Percentiles rank a stretch among this genome's conserved stretches.
phyloP scores from a whole-genome alignment of 2,113 vertebrate genomes.

The Paradoxurus hermaphroditus region DNA sequence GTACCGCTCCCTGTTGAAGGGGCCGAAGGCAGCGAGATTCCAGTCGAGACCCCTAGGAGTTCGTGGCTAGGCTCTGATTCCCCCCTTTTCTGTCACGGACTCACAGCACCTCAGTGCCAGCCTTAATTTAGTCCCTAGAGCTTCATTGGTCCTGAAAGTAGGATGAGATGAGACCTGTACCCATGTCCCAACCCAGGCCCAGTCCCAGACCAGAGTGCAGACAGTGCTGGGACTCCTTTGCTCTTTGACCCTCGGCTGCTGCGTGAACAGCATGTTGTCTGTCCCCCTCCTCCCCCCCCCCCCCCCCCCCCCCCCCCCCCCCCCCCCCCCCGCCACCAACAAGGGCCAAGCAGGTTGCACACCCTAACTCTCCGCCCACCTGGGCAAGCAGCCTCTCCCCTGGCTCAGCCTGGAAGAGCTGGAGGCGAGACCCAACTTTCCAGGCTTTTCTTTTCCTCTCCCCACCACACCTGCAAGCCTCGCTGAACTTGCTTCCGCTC shows the following conservation, averaged over 20 bases:
- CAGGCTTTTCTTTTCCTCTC: background rate
- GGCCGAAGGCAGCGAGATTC: background rate
- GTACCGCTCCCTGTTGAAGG: background rate
- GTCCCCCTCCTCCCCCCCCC: no score
- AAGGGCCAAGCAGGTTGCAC: background rate
- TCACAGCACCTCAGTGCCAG: background rate
- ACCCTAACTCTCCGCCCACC: background rate
- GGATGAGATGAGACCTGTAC: background rate
- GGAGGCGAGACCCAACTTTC: background rate
- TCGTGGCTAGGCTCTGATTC: background rate
- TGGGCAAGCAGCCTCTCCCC: background rate
- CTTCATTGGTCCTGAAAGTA: background rate
- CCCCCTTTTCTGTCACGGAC: background rate
- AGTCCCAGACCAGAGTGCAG: background rate
- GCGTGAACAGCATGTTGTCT: background rate
- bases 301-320: no score
- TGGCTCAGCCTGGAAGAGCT: background rate
- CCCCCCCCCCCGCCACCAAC: background rate
- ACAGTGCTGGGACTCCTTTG: background rate
- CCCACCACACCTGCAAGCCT: background rate
- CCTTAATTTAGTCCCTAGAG: background rate
- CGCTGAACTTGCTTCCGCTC: background rate
- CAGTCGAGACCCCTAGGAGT: background rate
- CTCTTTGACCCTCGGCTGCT: constrained; percentile 25
- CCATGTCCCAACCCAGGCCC: background rate